These are phyloP conservation scores for Idaea straminata DNA, from an alignment of 2,888 invertebrate genomes.

Conservation along the genomic window DNA sequence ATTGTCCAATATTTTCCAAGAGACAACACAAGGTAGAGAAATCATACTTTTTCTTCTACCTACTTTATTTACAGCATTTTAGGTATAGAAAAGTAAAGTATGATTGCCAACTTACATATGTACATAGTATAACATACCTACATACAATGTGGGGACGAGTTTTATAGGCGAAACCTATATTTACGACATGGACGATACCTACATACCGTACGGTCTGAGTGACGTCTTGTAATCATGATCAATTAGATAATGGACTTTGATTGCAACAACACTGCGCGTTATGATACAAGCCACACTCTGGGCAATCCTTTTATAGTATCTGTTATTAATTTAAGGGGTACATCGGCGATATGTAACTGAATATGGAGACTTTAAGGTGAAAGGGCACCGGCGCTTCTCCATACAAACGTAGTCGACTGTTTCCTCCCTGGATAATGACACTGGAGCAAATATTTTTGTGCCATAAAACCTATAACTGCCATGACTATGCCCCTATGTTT, in stretches of 20 bases:
- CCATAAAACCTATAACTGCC: too few species aligned
- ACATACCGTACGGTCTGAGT: slow-evolving; percentile 10
- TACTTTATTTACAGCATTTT: neutral
- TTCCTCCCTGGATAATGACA: too few species aligned
- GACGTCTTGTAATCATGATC: slow-evolving; percentile 21
- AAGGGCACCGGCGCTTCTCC: too few species aligned
- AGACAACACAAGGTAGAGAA: neutral
- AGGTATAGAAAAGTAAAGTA: neutral
- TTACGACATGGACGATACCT: slow-evolving; percentile 8
- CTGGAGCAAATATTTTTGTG: too few species aligned
- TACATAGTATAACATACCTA: neutral
- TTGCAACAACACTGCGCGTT: slow-evolving; percentile 36
- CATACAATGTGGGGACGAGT: neutral
- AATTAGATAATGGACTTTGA: slow-evolving; percentile 51
- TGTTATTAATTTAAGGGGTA: neutral
- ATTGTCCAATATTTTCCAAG: too few species aligned
- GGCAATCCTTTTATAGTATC: neutral
- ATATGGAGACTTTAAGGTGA: too few species aligned
- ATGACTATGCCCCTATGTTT: too few species aligned
- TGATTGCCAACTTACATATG: neutral
- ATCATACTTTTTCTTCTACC: neutral
- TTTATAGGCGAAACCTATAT: slow-evolving; percentile 8
- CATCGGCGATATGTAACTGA: neutral
- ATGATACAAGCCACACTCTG: slow-evolving; percentile 9
- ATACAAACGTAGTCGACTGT: too few species aligned